Percentiles rank a stretch among this genome's conserved stretches.
Evolutionary conservation across 1,140 invertebrate genomes (phyloP).

Genomic region (Leptopilina boulardi): DNA sequence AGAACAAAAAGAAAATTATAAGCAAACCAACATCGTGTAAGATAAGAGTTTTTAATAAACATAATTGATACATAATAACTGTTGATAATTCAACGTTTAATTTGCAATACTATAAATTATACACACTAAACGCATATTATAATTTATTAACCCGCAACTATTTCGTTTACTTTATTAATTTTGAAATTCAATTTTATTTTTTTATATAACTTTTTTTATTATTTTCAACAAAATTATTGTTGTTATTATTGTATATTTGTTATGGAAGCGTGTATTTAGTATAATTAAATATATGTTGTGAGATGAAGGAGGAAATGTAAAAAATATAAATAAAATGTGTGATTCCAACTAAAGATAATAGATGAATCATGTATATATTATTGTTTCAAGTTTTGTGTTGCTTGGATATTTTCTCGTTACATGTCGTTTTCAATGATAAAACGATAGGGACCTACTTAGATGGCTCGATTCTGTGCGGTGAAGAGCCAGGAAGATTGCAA

Average conservation of each 20-base stretch:
- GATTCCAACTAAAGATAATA: not conserved
- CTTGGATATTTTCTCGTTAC: conserved; percentile 13
- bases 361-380: conserved; percentile 24
- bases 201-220: too few species aligned
- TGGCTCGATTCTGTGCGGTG: conserved; percentile 24
- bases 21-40: not conserved
- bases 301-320: not conserved
- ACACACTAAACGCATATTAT: too few species aligned
- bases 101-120: too few species aligned
- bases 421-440: conserved; percentile 30
- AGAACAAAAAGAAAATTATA: not conserved
- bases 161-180: too few species aligned
- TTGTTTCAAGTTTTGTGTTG: conserved; percentile 26
- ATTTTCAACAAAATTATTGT: too few species aligned
- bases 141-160: too few species aligned
- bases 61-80: not conserved
- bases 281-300: too few species aligned
- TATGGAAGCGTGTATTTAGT: too few species aligned
- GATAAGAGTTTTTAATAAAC: not conserved
- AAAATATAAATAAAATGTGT: not conserved
- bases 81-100: too few species aligned
- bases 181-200: too few species aligned
- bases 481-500: conserved; percentile 32
- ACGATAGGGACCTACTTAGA: conserved; percentile 25
- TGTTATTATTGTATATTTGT: too few species aligned